phyloP scores from a whole-genome alignment of 2,113 vertebrate species.

The Pholis gunnellus region DNA sequence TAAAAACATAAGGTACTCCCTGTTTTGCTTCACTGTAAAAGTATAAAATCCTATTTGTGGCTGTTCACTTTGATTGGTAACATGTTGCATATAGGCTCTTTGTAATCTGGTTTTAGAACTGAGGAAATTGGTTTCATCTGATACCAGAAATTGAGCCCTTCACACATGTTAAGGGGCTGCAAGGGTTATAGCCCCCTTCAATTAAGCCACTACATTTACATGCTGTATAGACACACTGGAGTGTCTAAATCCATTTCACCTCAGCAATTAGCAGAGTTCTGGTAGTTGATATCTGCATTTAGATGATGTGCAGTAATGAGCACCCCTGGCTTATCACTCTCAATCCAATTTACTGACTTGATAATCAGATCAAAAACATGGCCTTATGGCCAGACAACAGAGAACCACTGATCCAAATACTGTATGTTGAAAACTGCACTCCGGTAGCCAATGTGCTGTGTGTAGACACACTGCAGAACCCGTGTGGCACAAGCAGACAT shows the following conservation, averaged over 20 bases:
- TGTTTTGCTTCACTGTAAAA: background rate
- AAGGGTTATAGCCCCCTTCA: background rate
- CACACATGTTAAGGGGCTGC: background rate
- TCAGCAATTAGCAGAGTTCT: conserved; percentile 6
- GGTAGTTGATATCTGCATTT: conserved; percentile 42
- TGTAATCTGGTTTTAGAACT: background rate
- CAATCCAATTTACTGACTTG: conserved; percentile 59
- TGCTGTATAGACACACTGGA: background rate
- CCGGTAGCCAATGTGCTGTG: background rate
- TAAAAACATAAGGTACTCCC: background rate
- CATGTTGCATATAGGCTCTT: background rate
- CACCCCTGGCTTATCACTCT: conserved; percentile 42
- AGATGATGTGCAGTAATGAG: conserved; percentile 26
- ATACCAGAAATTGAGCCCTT: background rate
- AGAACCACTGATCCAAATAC: conserved; percentile 24
- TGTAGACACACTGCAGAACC: background rate
- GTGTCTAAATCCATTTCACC: conserved; percentile 28
- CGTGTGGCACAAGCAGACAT: background rate
- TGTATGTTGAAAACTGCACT: conserved; percentile 16
- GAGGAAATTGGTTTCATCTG: background rate
- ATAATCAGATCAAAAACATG: conserved; percentile 55
- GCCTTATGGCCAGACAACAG: conserved; percentile 34
- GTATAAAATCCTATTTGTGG: background rate
- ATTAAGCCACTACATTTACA: background rate
- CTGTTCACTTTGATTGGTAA: conserved; percentile 1